Conservation (phyloP, 1,140 invertebrate genomes). For the Brachionus rotundiformis region DNA sequence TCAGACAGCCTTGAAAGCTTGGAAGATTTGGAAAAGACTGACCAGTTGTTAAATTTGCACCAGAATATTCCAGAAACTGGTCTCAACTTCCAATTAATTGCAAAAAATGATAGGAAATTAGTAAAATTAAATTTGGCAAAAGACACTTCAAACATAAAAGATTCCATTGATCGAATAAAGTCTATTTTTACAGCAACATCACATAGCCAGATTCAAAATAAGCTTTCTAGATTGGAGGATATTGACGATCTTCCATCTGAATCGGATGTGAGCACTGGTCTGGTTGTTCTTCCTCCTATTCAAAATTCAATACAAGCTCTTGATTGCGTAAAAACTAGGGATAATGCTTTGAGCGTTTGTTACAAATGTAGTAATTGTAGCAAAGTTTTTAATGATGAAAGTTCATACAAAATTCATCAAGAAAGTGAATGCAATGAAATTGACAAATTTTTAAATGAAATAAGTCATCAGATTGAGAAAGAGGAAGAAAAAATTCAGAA, state of each 20-base stretch:
- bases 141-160: not conserved
- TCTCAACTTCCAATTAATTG: slow-evolving; percentile 17
- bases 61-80: not conserved
- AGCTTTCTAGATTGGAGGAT: not conserved
- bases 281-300: not conserved
- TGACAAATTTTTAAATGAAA: not conserved
- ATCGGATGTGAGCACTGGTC: slow-evolving; percentile 19
- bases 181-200: not conserved
- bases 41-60: not conserved
- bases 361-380: not conserved
- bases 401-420: not conserved
- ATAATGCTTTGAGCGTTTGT: not conserved
- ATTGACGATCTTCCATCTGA: slow-evolving; percentile 29
- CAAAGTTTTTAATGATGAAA: slow-evolving; percentile 10
- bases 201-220: not conserved
- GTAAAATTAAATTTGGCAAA: slow-evolving; percentile 23
- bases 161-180: slow-evolving; percentile 18
- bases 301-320: not conserved
- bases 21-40: slow-evolving; percentile 29
- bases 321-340: not conserved
- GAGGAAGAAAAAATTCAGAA: slow-evolving; percentile 33
- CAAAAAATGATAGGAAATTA: slow-evolving; percentile 36
- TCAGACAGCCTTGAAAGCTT: slow-evolving; percentile 39
- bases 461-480: not conserved
- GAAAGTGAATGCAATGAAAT: slow-evolving; percentile 5